Evolutionary conservation across 2,888 invertebrate species (phyloP).

Genomic region (Zaprionus obscuricornis): DNA sequence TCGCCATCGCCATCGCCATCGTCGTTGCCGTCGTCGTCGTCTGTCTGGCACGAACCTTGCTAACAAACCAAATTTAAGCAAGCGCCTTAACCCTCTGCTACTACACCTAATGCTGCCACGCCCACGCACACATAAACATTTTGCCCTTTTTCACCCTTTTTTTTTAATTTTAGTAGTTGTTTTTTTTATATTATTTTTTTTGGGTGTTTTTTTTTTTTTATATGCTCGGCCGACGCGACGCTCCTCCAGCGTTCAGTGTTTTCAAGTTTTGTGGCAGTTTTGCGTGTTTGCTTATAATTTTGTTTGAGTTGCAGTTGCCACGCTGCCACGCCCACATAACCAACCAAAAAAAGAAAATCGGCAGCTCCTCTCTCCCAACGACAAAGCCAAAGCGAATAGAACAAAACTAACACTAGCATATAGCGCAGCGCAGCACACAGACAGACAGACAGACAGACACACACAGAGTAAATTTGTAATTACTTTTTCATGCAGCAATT

Average conservation of each 20-base stretch:
- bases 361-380: too few species aligned
- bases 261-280: conserved; percentile 79
- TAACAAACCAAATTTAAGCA: conserved; percentile 32
- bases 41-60: conserved; percentile 37
- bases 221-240: conserved; percentile 49
- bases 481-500: conserved; percentile 77
- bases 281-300: conserved; percentile 79
- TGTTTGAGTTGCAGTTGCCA: conserved; percentile 75
- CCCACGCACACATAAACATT: conserved; percentile 25
- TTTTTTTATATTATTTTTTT: conserved; percentile 29
- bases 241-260: too few species aligned
- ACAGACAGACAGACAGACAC: too few species aligned
- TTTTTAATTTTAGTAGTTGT: conserved; percentile 20
- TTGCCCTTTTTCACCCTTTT: conserved; percentile 35
- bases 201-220: conserved; percentile 12
- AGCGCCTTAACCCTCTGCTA: conserved; percentile 3
- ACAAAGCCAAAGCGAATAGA: conserved; percentile 13
- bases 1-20: too few species aligned
- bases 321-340: conserved; percentile 48
- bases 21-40: conserved; percentile 8
- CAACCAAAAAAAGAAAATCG: background rate
- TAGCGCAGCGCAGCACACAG: conserved; percentile 4
- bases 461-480: conserved; percentile 62
- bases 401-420: conserved; percentile 30
- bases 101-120: background rate